These are phyloP conservation scores for Melangyna quadrimaculata DNA, from an alignment of 2,888 invertebrate genomes.

Conservation along the genomic window DNA sequence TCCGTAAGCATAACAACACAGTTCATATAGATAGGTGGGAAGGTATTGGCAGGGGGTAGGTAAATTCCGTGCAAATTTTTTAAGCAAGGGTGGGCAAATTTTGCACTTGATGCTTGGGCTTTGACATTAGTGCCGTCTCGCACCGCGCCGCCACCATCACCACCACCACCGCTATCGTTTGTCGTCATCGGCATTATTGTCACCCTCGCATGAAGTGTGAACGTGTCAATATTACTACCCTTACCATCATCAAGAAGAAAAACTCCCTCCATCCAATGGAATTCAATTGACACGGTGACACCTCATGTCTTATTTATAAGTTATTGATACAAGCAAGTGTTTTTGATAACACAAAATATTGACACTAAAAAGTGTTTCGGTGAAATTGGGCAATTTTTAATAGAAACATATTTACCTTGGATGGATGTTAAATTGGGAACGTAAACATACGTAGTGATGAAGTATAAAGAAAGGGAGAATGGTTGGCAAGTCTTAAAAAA, in stretches of 20 bases:
- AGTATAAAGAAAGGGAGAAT: not conserved
- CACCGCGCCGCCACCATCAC: not conserved
- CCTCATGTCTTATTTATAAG: constrained; percentile 72
- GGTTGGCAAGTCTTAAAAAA: too few relatives aligned
- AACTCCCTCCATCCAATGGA: constrained; percentile 14
- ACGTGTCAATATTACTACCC: constrained; percentile 65
- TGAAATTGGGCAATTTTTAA: constrained; percentile 3
- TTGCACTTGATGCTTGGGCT: constrained; percentile 54
- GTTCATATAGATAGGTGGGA: not conserved
- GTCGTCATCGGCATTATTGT: constrained; percentile 31
- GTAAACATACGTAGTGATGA: not conserved
- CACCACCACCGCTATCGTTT: not conserved
- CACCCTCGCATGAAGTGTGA: constrained; percentile 62
- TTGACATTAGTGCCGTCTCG: constrained; percentile 37
- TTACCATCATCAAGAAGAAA: constrained; percentile 2
- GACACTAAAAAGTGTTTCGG: not conserved
- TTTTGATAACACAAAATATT: constrained; percentile 31
- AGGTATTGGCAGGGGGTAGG: not conserved
- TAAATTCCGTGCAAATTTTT: constrained; percentile 51
- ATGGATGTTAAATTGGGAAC: too few relatives aligned
- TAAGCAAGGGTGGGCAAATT: constrained; percentile 40
- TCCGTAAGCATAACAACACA: constrained; percentile 64
- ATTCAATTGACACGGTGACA: constrained; percentile 58
- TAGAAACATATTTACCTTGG: too few relatives aligned
- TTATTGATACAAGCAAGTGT: constrained; percentile 68